Percentiles rank a stretch among this genome's conserved stretches.
Conservation (phyloP, 2,113 vertebrate species). For the Craseonycteris thonglongyai region DNA sequence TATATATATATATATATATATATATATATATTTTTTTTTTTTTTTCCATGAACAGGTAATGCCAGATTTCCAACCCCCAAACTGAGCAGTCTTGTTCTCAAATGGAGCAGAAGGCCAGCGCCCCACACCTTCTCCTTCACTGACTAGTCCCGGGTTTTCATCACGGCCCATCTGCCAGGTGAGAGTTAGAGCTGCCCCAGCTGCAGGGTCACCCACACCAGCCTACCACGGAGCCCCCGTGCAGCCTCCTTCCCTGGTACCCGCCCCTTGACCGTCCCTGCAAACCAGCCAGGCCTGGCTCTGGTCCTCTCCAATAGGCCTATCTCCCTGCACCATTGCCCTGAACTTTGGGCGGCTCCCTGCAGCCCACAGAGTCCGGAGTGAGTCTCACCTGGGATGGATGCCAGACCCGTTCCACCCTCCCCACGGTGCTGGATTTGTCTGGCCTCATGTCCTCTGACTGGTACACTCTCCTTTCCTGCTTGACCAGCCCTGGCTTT, state of each 20-base stretch:
- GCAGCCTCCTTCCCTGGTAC: no score
- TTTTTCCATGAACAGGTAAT: background rate
- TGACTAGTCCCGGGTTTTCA: accelerated
- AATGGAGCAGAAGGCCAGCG: no score
- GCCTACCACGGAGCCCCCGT: no score
- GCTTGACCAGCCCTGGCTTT: background rate
- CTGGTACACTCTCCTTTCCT: background rate
- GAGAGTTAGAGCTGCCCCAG: background rate
- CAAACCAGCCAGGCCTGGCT: no score
- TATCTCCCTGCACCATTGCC: background rate
- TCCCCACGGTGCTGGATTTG: no score
- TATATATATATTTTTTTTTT: no score
- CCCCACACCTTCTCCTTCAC: accelerated
- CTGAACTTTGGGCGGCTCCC: background rate
- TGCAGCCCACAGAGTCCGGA: background rate
- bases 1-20: no score
- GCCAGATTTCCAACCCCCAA: background rate
- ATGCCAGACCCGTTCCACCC: background rate
- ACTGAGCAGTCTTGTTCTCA: accelerated
- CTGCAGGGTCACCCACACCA: background rate
- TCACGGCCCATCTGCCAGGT: background rate
- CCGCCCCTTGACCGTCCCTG: no score
- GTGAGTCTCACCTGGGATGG: background rate
- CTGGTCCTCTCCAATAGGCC: no score
- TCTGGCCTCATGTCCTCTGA: no score